Conservation (phyloP, 2,797 vertebrate species). For the Remorina albescens region DNA sequence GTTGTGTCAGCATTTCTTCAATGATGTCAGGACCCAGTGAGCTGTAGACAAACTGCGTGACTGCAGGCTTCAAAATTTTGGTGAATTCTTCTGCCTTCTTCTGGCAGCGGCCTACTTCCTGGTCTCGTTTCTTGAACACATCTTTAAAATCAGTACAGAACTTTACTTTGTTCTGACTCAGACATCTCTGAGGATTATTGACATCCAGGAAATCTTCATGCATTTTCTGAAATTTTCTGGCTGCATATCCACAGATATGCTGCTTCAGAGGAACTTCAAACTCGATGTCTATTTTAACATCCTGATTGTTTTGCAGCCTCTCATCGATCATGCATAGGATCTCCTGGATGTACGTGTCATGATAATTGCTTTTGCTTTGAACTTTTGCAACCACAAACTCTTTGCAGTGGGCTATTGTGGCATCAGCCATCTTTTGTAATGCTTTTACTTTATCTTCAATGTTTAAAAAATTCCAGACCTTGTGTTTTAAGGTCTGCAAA, state of each 20-base stretch:
- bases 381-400: conserved; percentile 29
- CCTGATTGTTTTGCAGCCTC: background rate
- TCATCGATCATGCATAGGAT: conserved; percentile 70
- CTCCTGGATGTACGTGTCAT: conserved; percentile 68
- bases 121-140: conserved; percentile 65
- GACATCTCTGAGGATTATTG: conserved; percentile 63
- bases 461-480: too few species aligned
- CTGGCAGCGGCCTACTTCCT: too few species aligned
- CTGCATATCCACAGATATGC: conserved; percentile 71
- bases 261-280: conserved; percentile 77
- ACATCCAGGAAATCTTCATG: conserved; percentile 58
- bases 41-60: conserved; percentile 47
- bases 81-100: conserved; percentile 79
- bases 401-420: conserved; percentile 49
- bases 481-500: too few species aligned
- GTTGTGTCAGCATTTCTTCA: conserved; percentile 47
- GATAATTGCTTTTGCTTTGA: conserved; percentile 49
- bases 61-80: conserved; percentile 61
- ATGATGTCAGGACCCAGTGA: conserved; percentile 67
- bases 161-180: conserved; percentile 62
- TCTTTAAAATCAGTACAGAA: conserved; percentile 72
- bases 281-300: background rate
- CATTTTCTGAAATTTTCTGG: conserved; percentile 70
- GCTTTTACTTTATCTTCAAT: too few species aligned
- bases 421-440: conserved; percentile 41